Conservation (phyloP, 2,888 invertebrate species). For the Oscheius sp. region DNA sequence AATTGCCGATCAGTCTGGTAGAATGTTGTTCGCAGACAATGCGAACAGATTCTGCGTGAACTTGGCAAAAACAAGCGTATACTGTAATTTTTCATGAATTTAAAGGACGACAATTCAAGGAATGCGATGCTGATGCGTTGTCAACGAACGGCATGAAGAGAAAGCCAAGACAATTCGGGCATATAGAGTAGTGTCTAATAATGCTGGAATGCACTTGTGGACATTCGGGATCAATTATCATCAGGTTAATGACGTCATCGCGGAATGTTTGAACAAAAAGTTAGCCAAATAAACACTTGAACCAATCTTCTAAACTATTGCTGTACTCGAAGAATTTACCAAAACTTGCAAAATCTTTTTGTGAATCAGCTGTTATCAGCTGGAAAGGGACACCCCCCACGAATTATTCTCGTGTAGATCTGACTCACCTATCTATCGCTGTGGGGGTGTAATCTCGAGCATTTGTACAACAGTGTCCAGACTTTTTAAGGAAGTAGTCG, state of each 20-base stretch:
- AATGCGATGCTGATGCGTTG: conserved; percentile 11
- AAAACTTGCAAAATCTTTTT: conserved; percentile 9
- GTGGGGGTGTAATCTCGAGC: conserved; percentile 9
- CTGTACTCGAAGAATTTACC: conserved; percentile 7
- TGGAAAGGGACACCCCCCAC: neutral
- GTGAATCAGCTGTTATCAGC: conserved; percentile 3
- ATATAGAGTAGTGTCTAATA: neutral
- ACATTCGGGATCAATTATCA: conserved; percentile 18
- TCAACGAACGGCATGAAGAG: neutral
- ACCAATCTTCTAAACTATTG: neutral
- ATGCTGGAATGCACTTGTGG: neutral
- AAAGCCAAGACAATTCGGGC: neutral
- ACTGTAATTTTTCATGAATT: neutral
- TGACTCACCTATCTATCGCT: conserved; percentile 13
- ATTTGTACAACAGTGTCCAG: neutral
- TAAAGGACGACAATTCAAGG: conserved; percentile 19
- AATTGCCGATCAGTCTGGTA: too few species aligned
- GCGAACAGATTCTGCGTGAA: too few species aligned
- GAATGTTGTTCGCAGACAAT: too few species aligned
- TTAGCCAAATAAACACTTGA: conserved; percentile 33
- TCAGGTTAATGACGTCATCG: conserved; percentile 29
- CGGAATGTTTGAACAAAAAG: conserved; percentile 22
- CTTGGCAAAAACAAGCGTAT: too few species aligned
- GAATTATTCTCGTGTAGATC: neutral
- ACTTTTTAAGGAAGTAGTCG: neutral